Conservation (phyloP, 2,888 invertebrate genomes). For the Mystacides longicornis region DNA sequence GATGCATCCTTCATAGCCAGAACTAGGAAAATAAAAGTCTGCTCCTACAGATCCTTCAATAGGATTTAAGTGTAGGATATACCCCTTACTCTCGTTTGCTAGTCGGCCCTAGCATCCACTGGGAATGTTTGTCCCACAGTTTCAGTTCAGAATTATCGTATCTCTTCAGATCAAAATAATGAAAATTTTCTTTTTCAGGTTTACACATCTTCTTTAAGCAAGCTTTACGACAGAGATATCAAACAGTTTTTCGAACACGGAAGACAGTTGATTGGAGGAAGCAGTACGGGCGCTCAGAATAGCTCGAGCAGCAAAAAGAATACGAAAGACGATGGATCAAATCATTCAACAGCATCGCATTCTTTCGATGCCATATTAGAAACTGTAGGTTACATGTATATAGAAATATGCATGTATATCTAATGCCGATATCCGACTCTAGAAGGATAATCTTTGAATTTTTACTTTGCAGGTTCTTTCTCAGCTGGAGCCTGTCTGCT, state of each 20-base stretch:
- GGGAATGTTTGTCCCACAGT: too few species aligned
- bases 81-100: too few species aligned
- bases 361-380: constrained; percentile 26
- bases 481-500: constrained; percentile 82
- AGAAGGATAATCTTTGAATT: background rate
- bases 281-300: constrained; percentile 24
- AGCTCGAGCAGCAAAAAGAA: constrained; percentile 27
- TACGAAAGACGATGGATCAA: constrained; percentile 24
- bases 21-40: too few species aligned
- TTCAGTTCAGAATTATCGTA: too few species aligned
- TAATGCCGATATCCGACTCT: too few species aligned
- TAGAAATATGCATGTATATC: too few species aligned
- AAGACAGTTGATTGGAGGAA: constrained; percentile 38
- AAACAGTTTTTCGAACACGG: constrained; percentile 72
- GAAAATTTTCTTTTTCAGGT: too few species aligned
- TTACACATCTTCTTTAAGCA: constrained; percentile 76
- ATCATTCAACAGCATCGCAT: constrained; percentile 23
- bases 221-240: constrained; percentile 83
- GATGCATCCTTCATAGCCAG: too few species aligned
- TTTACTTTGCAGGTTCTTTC: constrained; percentile 58
- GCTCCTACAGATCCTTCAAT: too few species aligned
- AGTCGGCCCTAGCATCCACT: too few species aligned
- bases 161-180: too few species aligned
- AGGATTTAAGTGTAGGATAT: too few species aligned
- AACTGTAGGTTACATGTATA: constrained; percentile 20